Percentiles rank a stretch among this genome's conserved stretches.
Evolutionary conservation across 2,113 vertebrate species (phyloP).

Genomic region (Donacobius atricapilla): DNA sequence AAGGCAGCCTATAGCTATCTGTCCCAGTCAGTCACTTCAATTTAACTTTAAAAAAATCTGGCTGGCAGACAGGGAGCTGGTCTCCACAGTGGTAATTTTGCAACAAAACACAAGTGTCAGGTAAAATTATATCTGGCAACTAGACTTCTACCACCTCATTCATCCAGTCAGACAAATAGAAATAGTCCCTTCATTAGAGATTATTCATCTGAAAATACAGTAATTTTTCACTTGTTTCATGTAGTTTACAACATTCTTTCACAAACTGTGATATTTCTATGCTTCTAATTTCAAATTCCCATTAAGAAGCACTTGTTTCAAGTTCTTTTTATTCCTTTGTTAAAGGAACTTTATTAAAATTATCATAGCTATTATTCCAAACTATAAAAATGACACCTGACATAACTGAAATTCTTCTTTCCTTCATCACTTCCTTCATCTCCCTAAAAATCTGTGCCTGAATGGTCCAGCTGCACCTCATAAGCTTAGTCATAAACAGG

Average conservation of each 20-base stretch:
- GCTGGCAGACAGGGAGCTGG: constrained; percentile 33
- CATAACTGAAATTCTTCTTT: not conserved
- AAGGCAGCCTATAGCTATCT: constrained; percentile 39
- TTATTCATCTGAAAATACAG: not conserved
- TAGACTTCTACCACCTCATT: not conserved
- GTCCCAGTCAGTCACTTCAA: constrained; percentile 54
- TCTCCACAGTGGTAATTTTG: constrained; percentile 39
- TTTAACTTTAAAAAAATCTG: constrained; percentile 56
- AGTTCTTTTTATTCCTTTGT: not conserved
- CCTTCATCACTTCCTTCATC: not conserved
- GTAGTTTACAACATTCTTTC: not conserved
- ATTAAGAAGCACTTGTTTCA: not conserved
- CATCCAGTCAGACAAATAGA: not conserved
- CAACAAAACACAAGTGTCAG: constrained; percentile 50
- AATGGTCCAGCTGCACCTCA: not conserved
- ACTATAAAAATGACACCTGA: not conserved
- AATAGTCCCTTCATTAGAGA: not conserved
- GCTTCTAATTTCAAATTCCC: not conserved
- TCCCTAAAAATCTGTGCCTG: not conserved
- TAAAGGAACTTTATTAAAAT: not conserved
- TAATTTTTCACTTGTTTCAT: not conserved
- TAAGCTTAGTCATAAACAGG: not conserved
- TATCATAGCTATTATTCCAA: not conserved
- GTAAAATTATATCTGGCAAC: constrained; percentile 42
- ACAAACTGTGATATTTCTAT: not conserved